Percentiles rank a stretch among this genome's conserved stretches.
These are phyloP conservation scores for Neosilurus mollespiculum DNA, from an alignment of 2,797 vertebrate species.

Conservation along the genomic window DNA sequence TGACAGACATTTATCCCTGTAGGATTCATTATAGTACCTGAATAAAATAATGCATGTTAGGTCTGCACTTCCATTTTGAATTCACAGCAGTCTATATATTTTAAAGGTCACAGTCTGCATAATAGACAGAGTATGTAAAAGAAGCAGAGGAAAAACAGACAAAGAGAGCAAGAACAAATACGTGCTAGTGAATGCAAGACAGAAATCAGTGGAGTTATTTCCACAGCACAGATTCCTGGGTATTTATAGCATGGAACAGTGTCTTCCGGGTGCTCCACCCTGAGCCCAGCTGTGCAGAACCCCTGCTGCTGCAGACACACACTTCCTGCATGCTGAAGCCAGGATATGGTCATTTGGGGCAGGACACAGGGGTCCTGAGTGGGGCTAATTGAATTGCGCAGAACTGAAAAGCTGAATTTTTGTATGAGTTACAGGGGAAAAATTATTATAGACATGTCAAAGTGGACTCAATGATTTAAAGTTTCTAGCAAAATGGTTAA, in stretches of 20 bases:
- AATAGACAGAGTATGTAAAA: not conserved
- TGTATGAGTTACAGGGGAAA: not conserved
- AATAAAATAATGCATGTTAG: not conserved
- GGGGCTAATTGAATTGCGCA: not conserved
- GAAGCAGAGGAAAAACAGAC: not conserved
- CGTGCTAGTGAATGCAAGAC: constrained; percentile 46
- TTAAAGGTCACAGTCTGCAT: not conserved
- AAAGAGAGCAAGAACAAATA: constrained; percentile 11
- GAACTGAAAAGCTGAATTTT: not conserved
- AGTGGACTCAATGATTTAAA: not conserved
- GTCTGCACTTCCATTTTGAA: not conserved
- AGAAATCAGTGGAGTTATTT: constrained; percentile 45
- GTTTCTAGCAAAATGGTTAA: not conserved
- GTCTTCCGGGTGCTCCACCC: constrained; percentile 45
- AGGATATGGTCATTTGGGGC: constrained; percentile 13
- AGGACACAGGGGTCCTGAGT: constrained; percentile 27
- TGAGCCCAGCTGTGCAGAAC: constrained; percentile 18
- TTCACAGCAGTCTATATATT: not conserved
- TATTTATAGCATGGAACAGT: constrained; percentile 48
- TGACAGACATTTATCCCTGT: not conserved
- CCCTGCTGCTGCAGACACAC: constrained; percentile 27
- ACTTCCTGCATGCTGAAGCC: constrained; percentile 21
- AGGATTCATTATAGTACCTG: not conserved
- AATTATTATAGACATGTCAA: not conserved
- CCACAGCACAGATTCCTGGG: constrained; percentile 46